Evolutionary conservation across 1,140 invertebrate genomes (phyloP).

Genomic region (Manduca sexta): DNA sequence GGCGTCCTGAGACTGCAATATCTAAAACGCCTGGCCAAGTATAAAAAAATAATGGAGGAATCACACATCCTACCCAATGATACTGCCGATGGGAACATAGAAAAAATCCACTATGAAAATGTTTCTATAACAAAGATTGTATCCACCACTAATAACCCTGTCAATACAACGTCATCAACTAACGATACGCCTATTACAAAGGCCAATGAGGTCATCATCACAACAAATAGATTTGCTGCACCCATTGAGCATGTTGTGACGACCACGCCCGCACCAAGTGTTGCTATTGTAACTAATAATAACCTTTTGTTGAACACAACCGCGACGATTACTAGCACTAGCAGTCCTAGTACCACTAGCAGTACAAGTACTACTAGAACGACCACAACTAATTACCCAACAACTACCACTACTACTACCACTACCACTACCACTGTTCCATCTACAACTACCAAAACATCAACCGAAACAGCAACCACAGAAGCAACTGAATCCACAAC

Average conservation of each 20-base stretch:
- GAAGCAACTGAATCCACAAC: slow-evolving; percentile 23
- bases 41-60: slow-evolving; percentile 50
- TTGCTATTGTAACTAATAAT: slow-evolving; percentile 47
- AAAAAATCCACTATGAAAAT: slow-evolving; percentile 48
- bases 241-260: slow-evolving; percentile 35
- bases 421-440: slow-evolving; percentile 8
- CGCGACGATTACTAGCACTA: not conserved
- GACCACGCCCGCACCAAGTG: slow-evolving; percentile 33
- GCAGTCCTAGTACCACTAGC: not conserved
- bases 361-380: slow-evolving; percentile 4
- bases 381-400: slow-evolving; percentile 11
- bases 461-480: slow-evolving; percentile 14
- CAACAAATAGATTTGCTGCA: slow-evolving; percentile 26
- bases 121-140: slow-evolving; percentile 12
- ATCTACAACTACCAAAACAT: slow-evolving; percentile 13
- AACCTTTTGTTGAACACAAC: slow-evolving; percentile 21
- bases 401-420: slow-evolving; percentile 14
- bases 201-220: slow-evolving; percentile 17
- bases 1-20: slow-evolving; percentile 61
- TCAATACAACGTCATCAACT: not conserved
- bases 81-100: slow-evolving; percentile 27
- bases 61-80: slow-evolving; percentile 53
- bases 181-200: slow-evolving; percentile 6
- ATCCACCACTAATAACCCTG: not conserved
- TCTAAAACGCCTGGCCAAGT: slow-evolving; percentile 44